Base-by-base conservation (phyloP, 2,888 invertebrate species). In the Latrodectus hesperus region DNA sequence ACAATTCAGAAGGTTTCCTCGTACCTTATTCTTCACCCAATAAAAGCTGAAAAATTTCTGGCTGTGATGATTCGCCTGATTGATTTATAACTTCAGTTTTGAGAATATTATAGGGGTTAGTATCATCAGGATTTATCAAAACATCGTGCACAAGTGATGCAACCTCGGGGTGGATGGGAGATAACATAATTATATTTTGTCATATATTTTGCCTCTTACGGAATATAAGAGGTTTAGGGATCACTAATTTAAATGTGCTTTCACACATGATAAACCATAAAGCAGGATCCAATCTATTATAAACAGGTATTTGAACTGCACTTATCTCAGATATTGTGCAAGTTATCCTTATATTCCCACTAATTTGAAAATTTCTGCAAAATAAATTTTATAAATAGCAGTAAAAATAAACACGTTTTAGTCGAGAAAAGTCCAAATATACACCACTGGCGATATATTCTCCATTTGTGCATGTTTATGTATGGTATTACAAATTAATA, bases 141-240 rank as follows among this genome's bases (percentile, higher is more conserved):
- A 65, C 26, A 76, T 76, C 65, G 16, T 49, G 16, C 1, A 76
- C 11, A 6, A 74, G 4, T 11, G 60, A 55, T 8, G 74, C 76
- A 49, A 65, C 17, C 49, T 76, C 65, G 49, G 9, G 49, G 64
- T 49, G 65, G 16, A 65, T 76, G 76, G 11, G 64, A 64, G 49
- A 76, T 49, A 11, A 65, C n/a, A 12, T 51, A 76, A 49, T 76
- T 65, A n/a, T 8, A 65, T 65, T 76, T 76, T n/a, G 76, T 76
- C 17, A 1, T 6, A 11, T 16, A 49, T 51, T 76, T n/a, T n/a
- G n/a, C 76, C 12, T n/a, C n/a, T n/a, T n/a, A n/a, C n/a, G n/a
- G n/a, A n/a, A n/a, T n/a, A 49, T 51, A 2, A 65, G 38, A 9
- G 65, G 22, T 55, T 74, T 74, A 0, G 60, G 74, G n/a, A 16